A percentile compares a stretch with the other conserved stretches of the same genome.
phyloP scores from a whole-genome alignment of 2,888 invertebrate genomes.

The Eupsilia transversa region DNA sequence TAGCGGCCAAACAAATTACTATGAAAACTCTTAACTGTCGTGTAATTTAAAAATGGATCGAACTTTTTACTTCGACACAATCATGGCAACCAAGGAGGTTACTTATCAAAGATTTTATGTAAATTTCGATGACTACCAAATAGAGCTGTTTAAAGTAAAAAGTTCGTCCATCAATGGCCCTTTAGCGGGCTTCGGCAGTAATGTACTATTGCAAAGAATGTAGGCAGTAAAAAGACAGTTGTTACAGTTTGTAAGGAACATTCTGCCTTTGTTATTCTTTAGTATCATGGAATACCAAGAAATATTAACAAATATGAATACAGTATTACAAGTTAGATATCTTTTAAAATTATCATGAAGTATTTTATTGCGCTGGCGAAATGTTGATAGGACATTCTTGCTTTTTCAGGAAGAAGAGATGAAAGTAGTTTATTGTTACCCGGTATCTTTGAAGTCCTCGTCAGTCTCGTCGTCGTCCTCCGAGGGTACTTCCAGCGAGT shows the following conservation, averaged over 20 bases:
- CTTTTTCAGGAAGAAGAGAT: background rate
- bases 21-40: too few relatives aligned
- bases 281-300: background rate
- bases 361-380: background rate
- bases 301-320: background rate
- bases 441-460: slow-evolving; percentile 97
- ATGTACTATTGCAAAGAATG: background rate
- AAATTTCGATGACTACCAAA: too few relatives aligned
- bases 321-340: background rate
- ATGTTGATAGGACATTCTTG: background rate
- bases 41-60: too few relatives aligned
- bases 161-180: too few relatives aligned
- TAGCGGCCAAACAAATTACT: too few relatives aligned
- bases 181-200: too few relatives aligned
- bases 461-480: slow-evolving; percentile 96
- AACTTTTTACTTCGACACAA: too few relatives aligned
- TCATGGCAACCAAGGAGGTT: too few relatives aligned
- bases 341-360: background rate
- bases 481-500: slow-evolving; percentile 94
- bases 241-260: background rate
- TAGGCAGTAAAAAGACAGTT: background rate
- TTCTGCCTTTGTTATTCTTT: background rate
- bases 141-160: too few relatives aligned
- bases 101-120: too few relatives aligned
- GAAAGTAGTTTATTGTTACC: slow-evolving; percentile 80